Evolutionary conservation across 2,888 invertebrate species (phyloP).

Genomic region (Tupiocoris notatus): DNA sequence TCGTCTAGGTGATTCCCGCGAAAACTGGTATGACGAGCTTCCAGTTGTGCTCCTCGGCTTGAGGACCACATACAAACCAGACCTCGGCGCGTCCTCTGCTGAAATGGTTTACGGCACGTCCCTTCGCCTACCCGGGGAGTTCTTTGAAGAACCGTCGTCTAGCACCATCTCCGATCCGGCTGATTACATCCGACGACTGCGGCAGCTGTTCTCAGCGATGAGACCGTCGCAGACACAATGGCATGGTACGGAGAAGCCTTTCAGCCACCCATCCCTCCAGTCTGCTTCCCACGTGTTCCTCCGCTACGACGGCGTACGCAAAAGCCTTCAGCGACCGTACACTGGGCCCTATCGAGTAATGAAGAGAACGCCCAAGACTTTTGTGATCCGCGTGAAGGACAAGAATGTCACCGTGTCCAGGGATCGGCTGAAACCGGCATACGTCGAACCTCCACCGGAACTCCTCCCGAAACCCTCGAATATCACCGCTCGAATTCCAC

Average conservation of each 20-base stretch:
- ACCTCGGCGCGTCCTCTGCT: background rate
- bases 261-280: slow-evolving; percentile 5
- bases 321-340: slow-evolving; percentile 31
- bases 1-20: background rate
- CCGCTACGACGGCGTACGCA: slow-evolving; percentile 33
- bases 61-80: slow-evolving; percentile 21
- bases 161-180: background rate
- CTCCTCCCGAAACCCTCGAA: no score
- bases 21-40: background rate
- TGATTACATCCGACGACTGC: background rate
- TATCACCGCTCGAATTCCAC: no score
- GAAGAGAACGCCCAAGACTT: background rate
- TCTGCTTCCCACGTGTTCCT: slow-evolving; percentile 43
- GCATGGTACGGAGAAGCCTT: background rate
- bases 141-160: background rate
- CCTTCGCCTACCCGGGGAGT: slow-evolving; percentile 21
- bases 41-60: slow-evolving; percentile 27
- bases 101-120: no score
- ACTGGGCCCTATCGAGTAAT: slow-evolving; percentile 36
- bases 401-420: no score
- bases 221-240: slow-evolving; percentile 7
- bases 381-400: no score
- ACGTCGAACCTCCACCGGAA: no score
- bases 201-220: background rate
- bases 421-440: no score